Evolutionary conservation across 2,113 vertebrate species (phyloP), one percentile per base, ranked within the genome.

Genomic region (Melanerpes aurifrons): DNA sequence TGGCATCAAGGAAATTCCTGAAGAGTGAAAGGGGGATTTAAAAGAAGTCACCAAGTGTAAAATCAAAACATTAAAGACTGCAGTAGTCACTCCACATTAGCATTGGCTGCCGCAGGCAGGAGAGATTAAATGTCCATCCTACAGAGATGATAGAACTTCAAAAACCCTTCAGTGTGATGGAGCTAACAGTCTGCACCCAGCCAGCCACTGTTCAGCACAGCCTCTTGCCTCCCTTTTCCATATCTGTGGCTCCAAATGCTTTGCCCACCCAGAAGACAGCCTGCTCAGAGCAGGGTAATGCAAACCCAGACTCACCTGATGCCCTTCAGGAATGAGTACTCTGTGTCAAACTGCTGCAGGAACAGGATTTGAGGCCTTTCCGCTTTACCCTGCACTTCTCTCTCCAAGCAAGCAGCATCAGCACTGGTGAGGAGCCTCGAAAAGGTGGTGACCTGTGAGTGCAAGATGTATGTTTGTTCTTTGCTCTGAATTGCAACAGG

Each of bases 301-400:
- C 32, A 2, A 4, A 17, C 5, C 40, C 53, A 37, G 5, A 91
- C 98, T 97, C 95, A 99, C 99, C 98, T 97, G 92, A 99, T 98
- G 87, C 98, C 96, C 96, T 98, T 99, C 77, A 99, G 96, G 94
- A 99, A 99, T 0, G 99, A 98, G 62, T 98, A 97, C 79, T 99
- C 99, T 0, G 98, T 99, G 96, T 99, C 99, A 96, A 99, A 99
- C 96, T 99, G 99, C 86, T 99, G 98, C 71, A 99, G 97, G 83
- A 95, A 98, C 37, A 99, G 97, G 70, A 99, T 89, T 32, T 97
- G 97, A 56, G 97, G 97, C 54, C 77, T 96, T 1, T 69, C 54
- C 2, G 88, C 91, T 82, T 26, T n/a, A 19, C 90, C 96, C 57
- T 76, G 76, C 17, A 98, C 78, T 70, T 97, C 97, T 6, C 89